phyloP scores from a whole-genome alignment of 1,140 invertebrate genomes.

The Ceratosolen solmsi region DNA sequence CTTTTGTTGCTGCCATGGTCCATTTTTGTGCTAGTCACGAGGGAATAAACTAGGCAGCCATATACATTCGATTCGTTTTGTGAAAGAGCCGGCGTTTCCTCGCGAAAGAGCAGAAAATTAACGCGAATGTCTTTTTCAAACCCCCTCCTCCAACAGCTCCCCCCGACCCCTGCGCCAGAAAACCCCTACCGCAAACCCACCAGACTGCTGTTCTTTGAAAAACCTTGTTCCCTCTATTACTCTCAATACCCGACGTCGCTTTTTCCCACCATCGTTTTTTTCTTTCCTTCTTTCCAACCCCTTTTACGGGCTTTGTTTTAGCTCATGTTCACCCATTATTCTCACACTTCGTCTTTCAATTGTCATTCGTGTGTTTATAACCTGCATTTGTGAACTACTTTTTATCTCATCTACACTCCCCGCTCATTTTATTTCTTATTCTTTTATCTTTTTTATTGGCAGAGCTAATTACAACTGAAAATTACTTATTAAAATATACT shows the following conservation, averaged over 20 bases:
- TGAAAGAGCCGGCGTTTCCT: slow-evolving; percentile 43
- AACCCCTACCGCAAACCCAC: no score
- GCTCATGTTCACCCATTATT: slow-evolving; percentile 24
- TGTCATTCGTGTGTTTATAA: slow-evolving; percentile 21
- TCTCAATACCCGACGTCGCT: neutral
- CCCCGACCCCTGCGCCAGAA: no score
- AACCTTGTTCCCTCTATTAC: neutral
- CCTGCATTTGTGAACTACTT: neutral
- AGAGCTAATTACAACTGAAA: neutral
- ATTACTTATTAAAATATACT: neutral
- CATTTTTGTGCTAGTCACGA: neutral
- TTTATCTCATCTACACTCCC: neutral
- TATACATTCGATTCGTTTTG: slow-evolving; percentile 22
- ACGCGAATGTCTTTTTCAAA: slow-evolving; percentile 53
- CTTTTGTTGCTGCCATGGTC: neutral
- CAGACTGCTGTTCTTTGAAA: neutral
- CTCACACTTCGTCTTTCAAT: slow-evolving; percentile 13
- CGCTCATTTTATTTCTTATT: neutral
- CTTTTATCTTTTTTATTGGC: neutral
- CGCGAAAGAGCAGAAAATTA: slow-evolving; percentile 53
- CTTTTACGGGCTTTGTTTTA: slow-evolving; percentile 44
- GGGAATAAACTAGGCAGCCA: neutral
- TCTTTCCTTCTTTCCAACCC: no score
- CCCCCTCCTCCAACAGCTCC: neutral
- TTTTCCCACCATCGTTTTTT: neutral